phyloP scores from a whole-genome alignment of 2,797 vertebrate genomes.

The Trachops cirrhosus region DNA sequence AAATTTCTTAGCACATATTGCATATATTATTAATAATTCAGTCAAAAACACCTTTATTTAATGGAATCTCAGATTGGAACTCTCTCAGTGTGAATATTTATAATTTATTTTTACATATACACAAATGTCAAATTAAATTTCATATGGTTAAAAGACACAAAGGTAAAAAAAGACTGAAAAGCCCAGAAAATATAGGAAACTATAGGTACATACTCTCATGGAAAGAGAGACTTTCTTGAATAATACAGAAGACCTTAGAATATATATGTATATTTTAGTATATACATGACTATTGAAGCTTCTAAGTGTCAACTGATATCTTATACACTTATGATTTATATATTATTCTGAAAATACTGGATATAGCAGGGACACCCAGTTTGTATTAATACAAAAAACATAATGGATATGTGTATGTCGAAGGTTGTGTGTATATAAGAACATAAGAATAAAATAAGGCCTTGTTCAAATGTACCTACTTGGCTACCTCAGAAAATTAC shows the following conservation, averaged over 20 bases:
- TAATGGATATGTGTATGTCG: background rate
- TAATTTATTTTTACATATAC: background rate
- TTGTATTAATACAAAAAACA: background rate
- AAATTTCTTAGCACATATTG: background rate
- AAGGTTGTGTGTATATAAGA: background rate
- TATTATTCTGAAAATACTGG: background rate
- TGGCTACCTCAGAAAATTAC: background rate
- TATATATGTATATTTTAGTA: background rate
- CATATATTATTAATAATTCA: background rate
- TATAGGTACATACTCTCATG: background rate
- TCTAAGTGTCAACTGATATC: background rate
- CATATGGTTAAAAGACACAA: background rate
- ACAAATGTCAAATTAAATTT: background rate
- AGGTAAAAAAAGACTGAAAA: background rate
- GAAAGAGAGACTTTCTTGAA: background rate
- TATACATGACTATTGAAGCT: background rate
- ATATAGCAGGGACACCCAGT: background rate
- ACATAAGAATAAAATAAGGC: background rate
- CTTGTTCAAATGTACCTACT: background rate
- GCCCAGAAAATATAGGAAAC: background rate
- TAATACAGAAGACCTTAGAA: background rate
- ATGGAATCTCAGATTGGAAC: background rate
- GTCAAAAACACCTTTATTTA: background rate
- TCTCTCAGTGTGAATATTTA: background rate
- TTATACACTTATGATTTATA: background rate